These are phyloP conservation scores for Meiosimyza decipiens DNA, from an alignment of 2,888 invertebrate species.

Conservation along the genomic window DNA sequence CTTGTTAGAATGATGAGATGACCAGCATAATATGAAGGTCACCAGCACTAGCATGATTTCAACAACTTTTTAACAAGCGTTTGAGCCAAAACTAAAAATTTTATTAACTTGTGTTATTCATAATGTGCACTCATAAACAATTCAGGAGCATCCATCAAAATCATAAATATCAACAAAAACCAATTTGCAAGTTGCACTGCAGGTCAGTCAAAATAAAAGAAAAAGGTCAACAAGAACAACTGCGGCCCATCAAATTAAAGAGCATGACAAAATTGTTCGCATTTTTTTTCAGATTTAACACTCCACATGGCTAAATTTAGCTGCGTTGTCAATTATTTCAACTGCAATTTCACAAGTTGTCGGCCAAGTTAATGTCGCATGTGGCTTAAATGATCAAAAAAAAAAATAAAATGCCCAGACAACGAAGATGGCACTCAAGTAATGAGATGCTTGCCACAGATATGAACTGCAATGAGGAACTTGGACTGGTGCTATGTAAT, in stretches of 20 bases:
- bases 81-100: too few species aligned
- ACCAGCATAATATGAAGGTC: too few species aligned
- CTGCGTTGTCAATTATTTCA: conserved; percentile 1
- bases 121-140: too few species aligned
- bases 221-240: conserved; percentile 6
- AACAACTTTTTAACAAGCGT: too few species aligned
- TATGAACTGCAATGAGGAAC: not conserved
- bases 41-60: too few species aligned
- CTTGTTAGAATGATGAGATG: too few species aligned
- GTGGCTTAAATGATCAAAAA: not conserved
- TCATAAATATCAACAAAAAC: not conserved
- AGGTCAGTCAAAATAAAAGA: not conserved
- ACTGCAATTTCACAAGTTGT: not conserved
- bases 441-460: not conserved
- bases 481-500: not conserved
- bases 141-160: too few species aligned
- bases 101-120: too few species aligned
- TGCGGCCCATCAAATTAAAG: not conserved
- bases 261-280: not conserved
- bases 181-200: not conserved
- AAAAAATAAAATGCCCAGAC: not conserved
- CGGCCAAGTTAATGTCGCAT: not conserved
- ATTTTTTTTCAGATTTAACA: not conserved
- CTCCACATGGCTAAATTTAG: not conserved
- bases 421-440: too few species aligned